These are phyloP conservation scores for Lasioglossum morio DNA, from an alignment of 2,888 invertebrate species.

Conservation along the genomic window DNA sequence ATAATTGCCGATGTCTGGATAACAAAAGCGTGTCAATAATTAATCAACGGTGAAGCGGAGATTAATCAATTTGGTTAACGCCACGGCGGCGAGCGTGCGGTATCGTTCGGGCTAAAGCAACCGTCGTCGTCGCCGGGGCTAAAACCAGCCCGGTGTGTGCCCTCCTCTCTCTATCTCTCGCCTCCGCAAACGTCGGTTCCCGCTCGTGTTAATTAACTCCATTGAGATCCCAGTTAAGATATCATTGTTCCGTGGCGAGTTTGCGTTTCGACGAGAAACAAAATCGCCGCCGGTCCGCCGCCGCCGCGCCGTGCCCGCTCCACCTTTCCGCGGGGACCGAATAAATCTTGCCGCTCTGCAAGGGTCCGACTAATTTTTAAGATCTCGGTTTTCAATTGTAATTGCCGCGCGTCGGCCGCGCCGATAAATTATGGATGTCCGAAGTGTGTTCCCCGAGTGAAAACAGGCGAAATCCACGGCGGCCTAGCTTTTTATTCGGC, in stretches of 20 bases:
- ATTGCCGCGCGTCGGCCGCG: slow-evolving; percentile 48
- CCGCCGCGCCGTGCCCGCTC: slow-evolving; percentile 31
- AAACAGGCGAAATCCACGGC: slow-evolving; percentile 11
- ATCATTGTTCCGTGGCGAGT: slow-evolving; percentile 74
- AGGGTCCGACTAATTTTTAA: slow-evolving; percentile 59
- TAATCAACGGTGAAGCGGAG: slow-evolving; percentile 76
- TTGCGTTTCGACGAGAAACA: slow-evolving; percentile 68
- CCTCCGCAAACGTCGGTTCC: slow-evolving; percentile 68
- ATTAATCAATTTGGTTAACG: slow-evolving; percentile 82
- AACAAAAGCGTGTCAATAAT: slow-evolving; percentile 82
- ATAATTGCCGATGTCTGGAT: slow-evolving; percentile 77
- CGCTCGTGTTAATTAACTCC: slow-evolving; percentile 81
- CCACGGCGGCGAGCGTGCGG: slow-evolving; percentile 58
- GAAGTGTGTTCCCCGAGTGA: slow-evolving; percentile 17
- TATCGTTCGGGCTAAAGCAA: slow-evolving; percentile 44
- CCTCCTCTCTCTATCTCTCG: slow-evolving; percentile 59
- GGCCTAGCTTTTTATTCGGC: not conserved
- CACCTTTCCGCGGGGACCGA: slow-evolving; percentile 57
- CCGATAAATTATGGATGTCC: slow-evolving; percentile 50
- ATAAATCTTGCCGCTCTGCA: slow-evolving; percentile 49
- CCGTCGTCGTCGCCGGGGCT: slow-evolving; percentile 35
- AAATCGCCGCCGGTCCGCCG: slow-evolving; percentile 50
- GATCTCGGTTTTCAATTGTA: slow-evolving; percentile 60
- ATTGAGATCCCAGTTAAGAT: slow-evolving; percentile 80
- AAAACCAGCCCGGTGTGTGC: slow-evolving; percentile 33